Evolutionary conservation across 2,888 invertebrate genomes (phyloP).

Genomic region (Noctua fimbriata): DNA sequence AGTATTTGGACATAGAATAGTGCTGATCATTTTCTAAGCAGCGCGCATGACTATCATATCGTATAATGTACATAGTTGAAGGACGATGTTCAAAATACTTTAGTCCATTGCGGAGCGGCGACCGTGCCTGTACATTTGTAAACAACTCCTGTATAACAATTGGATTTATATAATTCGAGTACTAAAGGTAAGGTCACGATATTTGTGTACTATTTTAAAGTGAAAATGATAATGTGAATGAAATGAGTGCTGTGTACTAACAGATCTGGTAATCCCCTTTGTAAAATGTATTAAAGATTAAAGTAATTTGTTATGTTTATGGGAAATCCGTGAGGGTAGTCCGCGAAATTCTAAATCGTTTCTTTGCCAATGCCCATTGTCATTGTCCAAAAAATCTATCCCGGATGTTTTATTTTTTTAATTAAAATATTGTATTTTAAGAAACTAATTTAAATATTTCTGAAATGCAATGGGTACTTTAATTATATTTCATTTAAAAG

Average conservation of each 20-base stretch:
- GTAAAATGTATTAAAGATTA: not conserved
- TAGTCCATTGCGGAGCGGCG: not conserved
- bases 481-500: no score
- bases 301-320: not conserved
- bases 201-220: not conserved
- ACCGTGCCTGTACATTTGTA: no score
- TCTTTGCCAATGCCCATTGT: not conserved
- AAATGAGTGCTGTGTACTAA: not conserved
- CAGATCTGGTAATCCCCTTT: not conserved
- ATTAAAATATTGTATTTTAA: no score
- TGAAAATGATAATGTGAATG: not conserved
- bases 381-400: not conserved
- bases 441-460: no score
- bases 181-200: not conserved
- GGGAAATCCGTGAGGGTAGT: not conserved
- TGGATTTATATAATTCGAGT: not conserved
- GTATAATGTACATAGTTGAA: conserved; percentile 1
- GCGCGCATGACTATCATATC: conserved; percentile 14
- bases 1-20: not conserved
- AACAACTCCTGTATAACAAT: not conserved
- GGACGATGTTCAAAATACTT: conserved; percentile 8
- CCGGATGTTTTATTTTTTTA: no score
- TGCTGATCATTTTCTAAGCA: not conserved
- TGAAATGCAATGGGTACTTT: no score
- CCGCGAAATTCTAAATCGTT: not conserved